A percentile compares a stretch with the other conserved stretches of the same genome.
Conservation (phyloP, 2,888 invertebrate genomes). For the Candidula unifasciata region DNA sequence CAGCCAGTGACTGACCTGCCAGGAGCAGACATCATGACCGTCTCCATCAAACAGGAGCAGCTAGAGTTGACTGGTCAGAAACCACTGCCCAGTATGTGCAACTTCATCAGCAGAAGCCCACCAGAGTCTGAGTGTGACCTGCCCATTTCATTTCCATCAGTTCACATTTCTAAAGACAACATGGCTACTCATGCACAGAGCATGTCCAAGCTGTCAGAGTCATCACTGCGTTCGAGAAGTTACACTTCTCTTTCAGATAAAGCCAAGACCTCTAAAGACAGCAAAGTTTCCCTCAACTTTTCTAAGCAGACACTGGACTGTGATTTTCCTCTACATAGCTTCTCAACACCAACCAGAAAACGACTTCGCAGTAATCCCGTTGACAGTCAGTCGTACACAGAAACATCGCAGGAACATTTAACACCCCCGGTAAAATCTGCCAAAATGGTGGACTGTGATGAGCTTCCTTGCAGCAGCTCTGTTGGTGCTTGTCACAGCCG, state of each 20-base stretch:
- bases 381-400: not conserved
- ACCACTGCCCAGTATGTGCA: conserved; percentile 15
- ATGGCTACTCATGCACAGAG: not conserved
- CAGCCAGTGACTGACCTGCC: not conserved
- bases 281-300: not conserved
- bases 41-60: conserved; percentile 32
- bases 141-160: conserved; percentile 45
- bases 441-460: conserved; percentile 19
- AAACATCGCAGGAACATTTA: not conserved
- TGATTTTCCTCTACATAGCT: not conserved
- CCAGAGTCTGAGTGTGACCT: conserved; percentile 43
- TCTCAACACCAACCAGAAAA: not conserved
- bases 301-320: not conserved
- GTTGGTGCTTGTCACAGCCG: conserved; percentile 12
- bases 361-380: not conserved
- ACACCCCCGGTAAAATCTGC: not conserved
- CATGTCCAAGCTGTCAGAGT: not conserved
- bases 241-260: not conserved
- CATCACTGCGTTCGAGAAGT: not conserved
- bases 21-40: not conserved
- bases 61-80: conserved; percentile 3
- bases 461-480: conserved; percentile 52
- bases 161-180: not conserved
- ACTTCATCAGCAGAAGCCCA: conserved; percentile 6
- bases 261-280: not conserved